A percentile compares a stretch with the other conserved stretches of the same genome.
These are phyloP conservation scores for Chrysemys picta DNA, from an alignment of 2,113 vertebrate species.

Conservation along the genomic window DNA sequence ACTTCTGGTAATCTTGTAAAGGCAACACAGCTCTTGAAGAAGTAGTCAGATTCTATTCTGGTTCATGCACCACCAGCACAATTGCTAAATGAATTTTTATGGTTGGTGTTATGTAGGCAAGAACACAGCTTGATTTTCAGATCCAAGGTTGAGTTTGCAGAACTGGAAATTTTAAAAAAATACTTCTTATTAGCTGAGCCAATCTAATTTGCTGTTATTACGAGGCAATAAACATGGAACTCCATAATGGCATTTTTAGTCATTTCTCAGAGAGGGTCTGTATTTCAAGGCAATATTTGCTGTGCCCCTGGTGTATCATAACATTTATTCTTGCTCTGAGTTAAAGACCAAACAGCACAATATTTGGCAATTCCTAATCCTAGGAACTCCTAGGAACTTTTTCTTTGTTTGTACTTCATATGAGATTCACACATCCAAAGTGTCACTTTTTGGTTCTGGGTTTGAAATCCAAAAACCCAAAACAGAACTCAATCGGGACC, in stretches of 20 bases:
- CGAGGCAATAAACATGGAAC: neutral
- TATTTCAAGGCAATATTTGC: neutral
- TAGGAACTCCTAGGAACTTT: neutral
- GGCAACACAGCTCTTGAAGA: neutral
- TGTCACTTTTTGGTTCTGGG: neutral
- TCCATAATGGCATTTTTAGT: neutral
- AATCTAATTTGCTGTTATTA: constrained; percentile 29
- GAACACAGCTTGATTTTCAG: neutral
- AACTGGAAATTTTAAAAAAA: neutral
- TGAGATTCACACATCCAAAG: neutral
- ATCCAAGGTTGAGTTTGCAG: neutral
- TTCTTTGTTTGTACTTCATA: neutral
- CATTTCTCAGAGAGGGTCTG: neutral
- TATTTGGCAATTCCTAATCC: neutral
- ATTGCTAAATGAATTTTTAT: neutral
- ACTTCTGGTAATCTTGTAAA: neutral
- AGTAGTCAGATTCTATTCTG: neutral
- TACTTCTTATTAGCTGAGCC: neutral
- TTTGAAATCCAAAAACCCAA: neutral
- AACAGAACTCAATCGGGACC: neutral
- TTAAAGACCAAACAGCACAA: neutral
- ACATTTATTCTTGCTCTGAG: neutral
- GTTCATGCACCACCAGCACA: neutral
- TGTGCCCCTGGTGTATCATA: neutral
- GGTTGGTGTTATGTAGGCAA: neutral